A percentile compares a stretch with the other conserved stretches of the same genome.
phyloP scores from a whole-genome alignment of 1,140 invertebrate species.

The Zaprionus inermis region DNA sequence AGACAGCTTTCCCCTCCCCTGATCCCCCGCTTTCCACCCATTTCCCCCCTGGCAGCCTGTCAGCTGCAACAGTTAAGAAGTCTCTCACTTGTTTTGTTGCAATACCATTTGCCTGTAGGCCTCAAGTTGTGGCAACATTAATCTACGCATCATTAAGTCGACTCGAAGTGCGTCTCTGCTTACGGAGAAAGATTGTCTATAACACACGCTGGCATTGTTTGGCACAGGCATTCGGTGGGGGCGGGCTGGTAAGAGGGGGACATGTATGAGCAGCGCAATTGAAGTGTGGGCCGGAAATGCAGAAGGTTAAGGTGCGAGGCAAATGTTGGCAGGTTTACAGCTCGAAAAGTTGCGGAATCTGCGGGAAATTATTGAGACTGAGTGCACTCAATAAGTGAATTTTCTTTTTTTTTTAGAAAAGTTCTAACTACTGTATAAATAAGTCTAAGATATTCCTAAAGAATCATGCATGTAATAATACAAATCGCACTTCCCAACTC shows the following conservation, averaged over 20 bases:
- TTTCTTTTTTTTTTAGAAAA: not conserved
- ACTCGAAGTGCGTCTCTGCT: conserved; percentile 21
- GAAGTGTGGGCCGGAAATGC: conserved; percentile 44
- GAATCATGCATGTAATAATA: too few relatives aligned
- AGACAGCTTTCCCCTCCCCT: not conserved
- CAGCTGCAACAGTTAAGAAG: conserved; percentile 41
- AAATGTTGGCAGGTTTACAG: conserved; percentile 1
- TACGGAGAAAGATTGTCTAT: conserved; percentile 28
- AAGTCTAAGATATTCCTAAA: not conserved
- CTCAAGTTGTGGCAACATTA: conserved; percentile 61
- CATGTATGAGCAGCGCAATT: conserved; percentile 50
- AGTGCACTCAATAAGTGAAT: too few relatives aligned
- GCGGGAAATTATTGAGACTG: not conserved
- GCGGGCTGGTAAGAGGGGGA: not conserved
- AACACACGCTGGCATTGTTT: conserved; percentile 23
- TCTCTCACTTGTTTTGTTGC: conserved; percentile 47
- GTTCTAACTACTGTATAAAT: not conserved
- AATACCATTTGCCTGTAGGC: conserved; percentile 50
- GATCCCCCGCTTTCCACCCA: not conserved
- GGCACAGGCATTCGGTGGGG: conserved; percentile 46
- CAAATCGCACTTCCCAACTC: too few relatives aligned
- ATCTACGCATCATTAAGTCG: conserved; percentile 73
- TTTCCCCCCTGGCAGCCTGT: conserved; percentile 22
- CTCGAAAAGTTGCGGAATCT: not conserved
- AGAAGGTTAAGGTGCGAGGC: conserved; percentile 24